Base-by-base conservation (phyloP, 2,797 vertebrate genomes). In the Sebastes cheni region DNA sequence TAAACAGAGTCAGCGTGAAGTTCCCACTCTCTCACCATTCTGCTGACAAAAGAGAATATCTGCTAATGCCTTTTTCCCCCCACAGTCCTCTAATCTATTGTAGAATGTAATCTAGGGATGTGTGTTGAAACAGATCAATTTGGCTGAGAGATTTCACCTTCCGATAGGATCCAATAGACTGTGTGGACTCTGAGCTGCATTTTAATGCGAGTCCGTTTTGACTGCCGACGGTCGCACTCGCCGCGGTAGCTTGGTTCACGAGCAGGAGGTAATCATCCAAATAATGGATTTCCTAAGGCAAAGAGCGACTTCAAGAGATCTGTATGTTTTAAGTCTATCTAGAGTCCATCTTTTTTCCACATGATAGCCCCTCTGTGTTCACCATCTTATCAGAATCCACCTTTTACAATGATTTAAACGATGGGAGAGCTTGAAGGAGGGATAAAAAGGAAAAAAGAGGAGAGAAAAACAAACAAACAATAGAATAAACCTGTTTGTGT, bases 231-330 rank as follows among this genome's bases (percentile, higher is more conserved):
- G 65, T 69, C 0, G 42, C 10, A 3, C 68, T 82, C n/a, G 46
- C 60, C 0, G 23, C 36, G 8, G 59, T 54, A 12, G 61, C 70
- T 77, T 12, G 77, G 29, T 69, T 84, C 79, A 75, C 14, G 67
- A 85, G 78, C 77, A 34, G 80, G 68, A 87, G 86, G 86, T 91
- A 92, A 92, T 92, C 90, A 92, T 88, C 88, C 92, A 90, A 85
- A 86, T 91, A 91, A 92, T 90, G 79, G 85, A 89, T 88, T 88
- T 89, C 84, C 82, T 79, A 39, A 81, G 72, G 89, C 79, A 73
- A 78, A 74, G 68, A 77, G 62, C 80, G 58, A 77, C 78, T 79
- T 77, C 4, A 62, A 70, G 75, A 60, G 64, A 85, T 79, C 32
- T 55, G 74, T 67, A 22, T 79, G 69, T 55, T 86, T 78, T 32